phyloP scores from a whole-genome alignment of 2,888 invertebrate genomes.

The Oxytorus armatus region DNA sequence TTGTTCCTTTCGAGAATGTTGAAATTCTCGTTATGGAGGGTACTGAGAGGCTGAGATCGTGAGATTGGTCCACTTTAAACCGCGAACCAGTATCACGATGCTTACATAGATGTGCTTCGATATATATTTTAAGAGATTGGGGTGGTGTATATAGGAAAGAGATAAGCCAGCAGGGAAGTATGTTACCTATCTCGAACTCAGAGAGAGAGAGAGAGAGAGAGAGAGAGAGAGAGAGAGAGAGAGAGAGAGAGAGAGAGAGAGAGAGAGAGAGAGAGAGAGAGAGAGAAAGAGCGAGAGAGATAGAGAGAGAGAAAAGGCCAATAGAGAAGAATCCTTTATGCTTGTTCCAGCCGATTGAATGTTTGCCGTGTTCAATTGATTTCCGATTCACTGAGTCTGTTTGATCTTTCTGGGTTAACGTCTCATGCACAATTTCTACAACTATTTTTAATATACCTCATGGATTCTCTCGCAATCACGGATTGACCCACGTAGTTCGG shows the following conservation, averaged over 20 bases:
- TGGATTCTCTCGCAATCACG: background rate
- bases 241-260: no score
- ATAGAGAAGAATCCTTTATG: conserved; percentile 51
- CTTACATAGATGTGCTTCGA: background rate
- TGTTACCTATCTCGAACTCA: conserved; percentile 45
- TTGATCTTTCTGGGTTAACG: conserved; percentile 65
- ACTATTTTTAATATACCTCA: background rate
- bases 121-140: conserved; percentile 24
- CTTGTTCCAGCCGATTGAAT: conserved; percentile 68
- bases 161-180: conserved; percentile 48
- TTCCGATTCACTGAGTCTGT: conserved; percentile 66
- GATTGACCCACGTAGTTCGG: background rate
- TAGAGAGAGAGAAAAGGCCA: no score
- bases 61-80: conserved; percentile 48
- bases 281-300: no score
- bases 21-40: conserved; percentile 36
- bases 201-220: no score
- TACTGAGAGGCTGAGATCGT: conserved; percentile 30
- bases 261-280: no score
- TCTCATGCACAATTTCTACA: conserved; percentile 41
- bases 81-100: background rate
- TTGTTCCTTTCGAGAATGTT: conserved; percentile 38
- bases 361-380: conserved; percentile 68
- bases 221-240: no score
- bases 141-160: conserved; percentile 22